These are phyloP conservation scores for Malthinus flaveolus DNA, from an alignment of 2,888 invertebrate genomes.

Conservation along the genomic window DNA sequence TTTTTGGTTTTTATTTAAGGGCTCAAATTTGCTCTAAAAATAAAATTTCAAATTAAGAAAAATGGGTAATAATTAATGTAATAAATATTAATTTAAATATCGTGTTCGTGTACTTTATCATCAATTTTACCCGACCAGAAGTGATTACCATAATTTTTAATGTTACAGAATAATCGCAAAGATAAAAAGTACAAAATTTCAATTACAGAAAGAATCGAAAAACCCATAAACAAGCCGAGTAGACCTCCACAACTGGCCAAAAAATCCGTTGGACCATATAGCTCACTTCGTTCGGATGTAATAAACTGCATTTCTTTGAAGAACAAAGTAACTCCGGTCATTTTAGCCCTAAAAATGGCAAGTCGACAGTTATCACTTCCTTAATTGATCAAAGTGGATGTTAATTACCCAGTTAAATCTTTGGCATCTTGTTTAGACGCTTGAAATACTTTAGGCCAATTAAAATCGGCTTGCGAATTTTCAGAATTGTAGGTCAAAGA, in stretches of 20 bases:
- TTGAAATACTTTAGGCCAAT: constrained; percentile 63
- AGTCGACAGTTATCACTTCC: neutral
- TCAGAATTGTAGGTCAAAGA: constrained; percentile 73
- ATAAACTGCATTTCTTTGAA: constrained; percentile 70
- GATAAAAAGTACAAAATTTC: constrained; percentile 66
- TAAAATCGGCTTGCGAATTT: constrained; percentile 71
- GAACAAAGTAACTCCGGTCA: constrained; percentile 68
- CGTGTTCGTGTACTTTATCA: constrained; percentile 38
- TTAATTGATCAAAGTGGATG: constrained; percentile 14
- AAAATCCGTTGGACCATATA: constrained; percentile 62
- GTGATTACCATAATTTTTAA: constrained; percentile 53
- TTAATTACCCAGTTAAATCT: constrained; percentile 49
- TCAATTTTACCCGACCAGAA: constrained; percentile 50
- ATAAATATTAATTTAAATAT: neutral
- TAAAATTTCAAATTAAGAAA: too few species aligned
- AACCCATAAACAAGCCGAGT: constrained; percentile 65
- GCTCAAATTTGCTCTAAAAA: too few species aligned
- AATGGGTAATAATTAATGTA: too few species aligned
- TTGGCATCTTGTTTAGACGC: constrained; percentile 56
- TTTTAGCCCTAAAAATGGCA: constrained; percentile 54
- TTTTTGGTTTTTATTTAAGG: too few species aligned
- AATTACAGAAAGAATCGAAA: constrained; percentile 64
- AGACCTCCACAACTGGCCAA: constrained; percentile 62
- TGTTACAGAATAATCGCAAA: constrained; percentile 56
- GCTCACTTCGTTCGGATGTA: constrained; percentile 60